Evolutionary conservation across 2,797 vertebrate species (phyloP).

Genomic region (Sebastes diploproa): DNA sequence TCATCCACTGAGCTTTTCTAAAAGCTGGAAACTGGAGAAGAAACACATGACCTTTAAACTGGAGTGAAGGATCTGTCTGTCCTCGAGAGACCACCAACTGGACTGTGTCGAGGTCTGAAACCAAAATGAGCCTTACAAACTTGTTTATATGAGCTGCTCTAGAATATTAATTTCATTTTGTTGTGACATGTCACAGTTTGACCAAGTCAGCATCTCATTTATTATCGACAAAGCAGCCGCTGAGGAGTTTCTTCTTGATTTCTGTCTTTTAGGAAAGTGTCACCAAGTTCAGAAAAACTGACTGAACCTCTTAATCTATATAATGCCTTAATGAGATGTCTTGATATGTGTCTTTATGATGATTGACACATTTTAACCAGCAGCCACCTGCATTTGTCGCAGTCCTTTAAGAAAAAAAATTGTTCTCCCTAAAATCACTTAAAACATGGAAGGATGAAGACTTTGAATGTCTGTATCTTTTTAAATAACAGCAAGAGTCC

Average conservation of each 20-base stretch:
- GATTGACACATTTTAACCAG: background rate
- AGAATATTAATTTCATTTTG: background rate
- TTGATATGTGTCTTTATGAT: background rate
- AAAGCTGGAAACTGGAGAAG: background rate
- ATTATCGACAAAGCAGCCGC: background rate
- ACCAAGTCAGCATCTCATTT: slow-evolving; percentile 5
- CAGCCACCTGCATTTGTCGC: background rate
- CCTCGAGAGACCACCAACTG: background rate
- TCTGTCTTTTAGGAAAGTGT: background rate
- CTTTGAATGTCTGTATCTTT: background rate
- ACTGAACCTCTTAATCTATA: background rate
- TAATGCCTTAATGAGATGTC: background rate
- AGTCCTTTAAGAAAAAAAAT: background rate
- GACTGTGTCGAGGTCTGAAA: background rate
- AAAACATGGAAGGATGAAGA: background rate
- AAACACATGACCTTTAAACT: slow-evolving; percentile 22
- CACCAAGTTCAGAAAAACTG: background rate
- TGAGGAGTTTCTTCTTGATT: background rate
- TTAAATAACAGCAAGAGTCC: background rate
- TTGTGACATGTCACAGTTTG: background rate
- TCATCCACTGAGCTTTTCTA: background rate
- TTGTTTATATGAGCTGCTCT: background rate
- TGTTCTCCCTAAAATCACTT: background rate
- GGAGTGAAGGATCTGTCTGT: background rate
- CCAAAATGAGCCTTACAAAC: background rate